Evolutionary conservation across 2,888 invertebrate species (phyloP), one percentile per base, ranked within the genome.

Genomic region (Nycteola revayana): DNA sequence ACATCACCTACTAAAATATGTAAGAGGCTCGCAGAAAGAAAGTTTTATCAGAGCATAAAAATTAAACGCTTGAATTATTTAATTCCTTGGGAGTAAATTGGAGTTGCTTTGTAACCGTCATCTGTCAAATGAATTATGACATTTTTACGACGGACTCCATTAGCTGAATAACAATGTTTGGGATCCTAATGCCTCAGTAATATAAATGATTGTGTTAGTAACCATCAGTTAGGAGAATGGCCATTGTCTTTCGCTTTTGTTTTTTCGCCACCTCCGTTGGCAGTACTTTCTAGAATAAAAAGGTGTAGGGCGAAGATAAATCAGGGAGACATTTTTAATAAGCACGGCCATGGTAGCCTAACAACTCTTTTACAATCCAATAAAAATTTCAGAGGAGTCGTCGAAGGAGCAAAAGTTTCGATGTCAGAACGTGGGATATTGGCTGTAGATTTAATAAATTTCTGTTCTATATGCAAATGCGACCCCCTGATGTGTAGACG

Each of bases 371-470:
- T 67, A 74, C 66, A 68, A 68, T 75, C 61, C 70, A 75, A 78
- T 82, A 80, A 80, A 79, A 79, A 73, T 75, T 76, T 75, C 69
- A 64, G 66, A 68, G 66, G 32, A 74, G 70, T 69, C 70, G 65
- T 67, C 59, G 66, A 73, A 77, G 76, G 79, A 80, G 82, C 76
- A 76, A 85, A 80, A 84, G 79, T 83, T 14, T 84, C 78, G 78
- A 81, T 85, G 84, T 84, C 72, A 79, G 75, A 76, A 79, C 86
- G 84, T 75, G 68, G 79, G 78, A 86, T 88, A 88, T 88, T 87
- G 87, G 84, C 86, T 81, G 86, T 87, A 87, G 88, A 88, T 88
- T 88, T 88, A 88, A 88, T 88, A 88, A 88, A 88, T 88, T 87
- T 86, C 86, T 86, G 84, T 86, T 88, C 85, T 87, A 88, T 87